Evolutionary conservation across 2,113 vertebrate species (phyloP), one percentile per base, ranked within the genome.

Genomic region (Hypocryptadius cinnamomeus): DNA sequence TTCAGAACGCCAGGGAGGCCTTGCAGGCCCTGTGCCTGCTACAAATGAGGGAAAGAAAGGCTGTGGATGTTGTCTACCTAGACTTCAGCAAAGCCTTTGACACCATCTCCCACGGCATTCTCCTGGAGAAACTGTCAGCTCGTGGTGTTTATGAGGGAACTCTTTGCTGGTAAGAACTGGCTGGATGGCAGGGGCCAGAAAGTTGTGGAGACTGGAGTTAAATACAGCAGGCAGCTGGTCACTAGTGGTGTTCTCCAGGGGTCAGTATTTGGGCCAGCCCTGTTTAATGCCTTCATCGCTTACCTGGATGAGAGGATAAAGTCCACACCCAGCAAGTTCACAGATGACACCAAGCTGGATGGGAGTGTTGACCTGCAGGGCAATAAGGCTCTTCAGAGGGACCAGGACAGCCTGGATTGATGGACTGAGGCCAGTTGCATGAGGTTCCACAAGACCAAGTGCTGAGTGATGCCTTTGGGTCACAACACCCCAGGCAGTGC

Each of bases 381-480:
- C 42, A 65, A 37, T 15, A 80, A 65, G 15, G 23, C 23, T 51
- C 27, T 51, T 39, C 10, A 66, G 51, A 51, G 27, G 13, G 37
- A 39, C 39, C 8, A n/a, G 37, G 44, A 51, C 8, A 50, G 33
- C 12, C 51, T 45, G 44, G 12, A 65, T 44, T 1, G 3, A 50
- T 37, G 21, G 25, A 30, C 18, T 10, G 5, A 72, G 18, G 31
- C 22, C 5, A 50, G 1, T 9, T 57, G 22, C 1, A 0, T 44
- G 51, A 51, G 11, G 8, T n/a, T 20, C 51, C 45, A 33, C 10
- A 44, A 57, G 37, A 30, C 14, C 21, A 50, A 37, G 15, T 37
- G 10, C 22, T 50, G 12, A 21, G 21, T 40, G 6, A 12, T 56
- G 11, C 15, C 35, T 39, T 44, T 65, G 51, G 20, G 60, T 66